Evolutionary conservation across 2,888 invertebrate species (phyloP).

Genomic region (Emesis castigata): DNA sequence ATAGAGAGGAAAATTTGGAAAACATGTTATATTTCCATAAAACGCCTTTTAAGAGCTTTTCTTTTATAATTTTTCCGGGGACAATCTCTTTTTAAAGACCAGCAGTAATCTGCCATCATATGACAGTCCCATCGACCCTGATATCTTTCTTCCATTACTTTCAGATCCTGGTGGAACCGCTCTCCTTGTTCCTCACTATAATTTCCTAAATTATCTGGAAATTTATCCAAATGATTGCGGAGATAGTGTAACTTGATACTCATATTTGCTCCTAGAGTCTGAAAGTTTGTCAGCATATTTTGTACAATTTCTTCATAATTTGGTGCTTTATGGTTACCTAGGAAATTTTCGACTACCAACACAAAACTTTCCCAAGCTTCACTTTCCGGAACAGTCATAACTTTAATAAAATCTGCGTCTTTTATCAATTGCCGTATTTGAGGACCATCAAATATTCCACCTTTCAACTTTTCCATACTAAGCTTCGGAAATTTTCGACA

Average conservation of each 20-base stretch:
- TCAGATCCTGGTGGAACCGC: neutral
- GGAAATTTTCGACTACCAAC: constrained; percentile 1
- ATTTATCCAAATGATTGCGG: neutral
- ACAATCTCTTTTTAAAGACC: constrained; percentile 22
- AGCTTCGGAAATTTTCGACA: constrained; percentile 10
- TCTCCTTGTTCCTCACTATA: neutral
- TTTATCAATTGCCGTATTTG: neutral
- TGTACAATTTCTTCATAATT: constrained; percentile 17
- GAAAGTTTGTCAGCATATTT: neutral
- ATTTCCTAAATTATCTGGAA: neutral
- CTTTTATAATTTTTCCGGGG: constrained; percentile 15
- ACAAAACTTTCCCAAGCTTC: neutral
- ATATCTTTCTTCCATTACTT: neutral
- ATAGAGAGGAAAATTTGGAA: constrained; percentile 22
- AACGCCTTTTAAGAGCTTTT: constrained; percentile 23
- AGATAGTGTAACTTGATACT: neutral
- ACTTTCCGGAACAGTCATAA: constrained; percentile 1
- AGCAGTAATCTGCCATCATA: neutral
- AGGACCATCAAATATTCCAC: constrained; percentile 8
- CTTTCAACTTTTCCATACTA: constrained; percentile 20
- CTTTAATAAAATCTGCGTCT: neutral
- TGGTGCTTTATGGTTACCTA: constrained; percentile 23
- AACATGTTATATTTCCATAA: constrained; percentile 26
- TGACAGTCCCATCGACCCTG: neutral
- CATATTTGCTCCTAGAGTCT: neutral